Percentiles rank a stretch among this genome's conserved stretches.
These are phyloP conservation scores for Camelus dromedarius DNA, from an alignment of 2,113 vertebrate species.

Conservation along the genomic window DNA sequence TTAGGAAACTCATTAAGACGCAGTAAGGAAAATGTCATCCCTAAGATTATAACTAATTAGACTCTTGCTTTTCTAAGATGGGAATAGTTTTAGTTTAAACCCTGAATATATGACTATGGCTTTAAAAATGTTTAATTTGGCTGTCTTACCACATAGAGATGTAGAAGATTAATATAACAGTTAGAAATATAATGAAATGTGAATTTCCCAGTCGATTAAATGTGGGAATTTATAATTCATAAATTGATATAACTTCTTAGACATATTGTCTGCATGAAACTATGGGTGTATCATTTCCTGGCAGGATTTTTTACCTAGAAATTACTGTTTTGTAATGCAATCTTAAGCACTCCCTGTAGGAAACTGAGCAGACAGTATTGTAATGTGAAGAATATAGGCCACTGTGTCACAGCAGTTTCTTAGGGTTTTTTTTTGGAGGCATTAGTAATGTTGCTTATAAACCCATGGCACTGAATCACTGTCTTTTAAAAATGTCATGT, in stretches of 20 bases:
- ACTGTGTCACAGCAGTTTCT: slow-evolving; percentile 45
- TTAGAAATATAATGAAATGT: slow-evolving; percentile 81
- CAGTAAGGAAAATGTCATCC: slow-evolving; percentile 27
- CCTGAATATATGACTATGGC: slow-evolving; percentile 53
- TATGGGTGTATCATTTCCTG: slow-evolving; percentile 69
- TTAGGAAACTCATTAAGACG: slow-evolving; percentile 47
- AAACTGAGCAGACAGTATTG: slow-evolving; percentile 70
- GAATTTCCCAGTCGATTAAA: slow-evolving; percentile 67
- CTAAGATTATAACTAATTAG: slow-evolving; percentile 67
- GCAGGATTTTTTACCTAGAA: slow-evolving; percentile 82
- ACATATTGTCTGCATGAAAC: slow-evolving; percentile 75
- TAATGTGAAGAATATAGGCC: slow-evolving; percentile 69
- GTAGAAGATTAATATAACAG: slow-evolving; percentile 59
- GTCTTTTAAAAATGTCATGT: slow-evolving; percentile 65
- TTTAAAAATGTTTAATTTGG: slow-evolving; percentile 83
- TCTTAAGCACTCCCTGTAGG: slow-evolving; percentile 77
- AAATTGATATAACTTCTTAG: slow-evolving; percentile 78
- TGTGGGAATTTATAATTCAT: slow-evolving; percentile 80
- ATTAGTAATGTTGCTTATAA: slow-evolving; percentile 67
- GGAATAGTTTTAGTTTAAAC: slow-evolving; percentile 63
- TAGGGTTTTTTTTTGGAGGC: slow-evolving; percentile 43
- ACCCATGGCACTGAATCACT: not conserved
- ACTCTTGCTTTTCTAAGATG: slow-evolving; percentile 58
- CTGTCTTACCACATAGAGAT: slow-evolving; percentile 67
- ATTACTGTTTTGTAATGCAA: slow-evolving; percentile 78